phyloP scores from a whole-genome alignment of 2,797 vertebrate species.

The Megaceryle alcyon region DNA sequence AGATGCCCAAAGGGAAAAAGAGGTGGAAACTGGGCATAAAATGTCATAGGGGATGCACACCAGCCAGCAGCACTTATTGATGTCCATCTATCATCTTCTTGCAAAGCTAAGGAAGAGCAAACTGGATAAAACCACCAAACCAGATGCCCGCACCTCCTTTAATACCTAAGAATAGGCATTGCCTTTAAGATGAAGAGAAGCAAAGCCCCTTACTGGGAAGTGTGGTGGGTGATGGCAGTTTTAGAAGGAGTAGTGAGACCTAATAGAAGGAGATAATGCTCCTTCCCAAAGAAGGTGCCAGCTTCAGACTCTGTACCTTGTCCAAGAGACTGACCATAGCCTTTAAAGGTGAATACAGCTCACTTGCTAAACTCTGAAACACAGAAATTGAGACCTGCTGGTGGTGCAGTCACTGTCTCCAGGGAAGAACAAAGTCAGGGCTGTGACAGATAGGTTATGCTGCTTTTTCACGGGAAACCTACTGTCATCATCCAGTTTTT shows the following conservation, averaged over 20 bases:
- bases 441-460: neutral
- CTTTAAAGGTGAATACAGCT: neutral
- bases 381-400: neutral
- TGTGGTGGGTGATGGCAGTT: neutral
- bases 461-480: neutral
- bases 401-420: neutral
- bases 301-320: neutral
- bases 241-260: neutral
- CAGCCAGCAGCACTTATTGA: neutral
- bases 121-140: neutral
- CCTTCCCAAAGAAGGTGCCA: neutral
- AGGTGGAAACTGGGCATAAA: neutral
- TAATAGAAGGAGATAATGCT: neutral
- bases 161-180: neutral
- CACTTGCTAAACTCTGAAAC: neutral
- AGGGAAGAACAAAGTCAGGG: neutral
- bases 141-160: neutral
- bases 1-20: neutral
- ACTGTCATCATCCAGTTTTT: neutral
- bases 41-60: neutral
- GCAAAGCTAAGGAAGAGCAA: neutral
- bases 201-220: neutral
- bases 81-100: neutral
- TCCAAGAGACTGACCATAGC: neutral
- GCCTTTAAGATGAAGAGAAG: neutral